phyloP scores from a whole-genome alignment of 2,888 invertebrate genomes.

The Erpobdella octoculata region DNA sequence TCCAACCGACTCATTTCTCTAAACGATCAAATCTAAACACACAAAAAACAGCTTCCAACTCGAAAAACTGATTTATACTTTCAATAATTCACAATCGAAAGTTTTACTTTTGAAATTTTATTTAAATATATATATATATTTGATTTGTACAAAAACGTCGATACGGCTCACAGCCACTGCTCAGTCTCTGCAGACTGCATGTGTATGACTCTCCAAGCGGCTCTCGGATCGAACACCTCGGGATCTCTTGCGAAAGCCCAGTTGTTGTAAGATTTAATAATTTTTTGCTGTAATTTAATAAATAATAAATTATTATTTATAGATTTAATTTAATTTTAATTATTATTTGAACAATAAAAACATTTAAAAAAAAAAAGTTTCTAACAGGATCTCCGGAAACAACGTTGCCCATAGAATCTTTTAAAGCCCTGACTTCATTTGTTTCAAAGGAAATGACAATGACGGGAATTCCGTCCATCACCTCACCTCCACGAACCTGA shows the following conservation, averaged over 20 bases:
- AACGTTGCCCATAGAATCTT: constrained; percentile 71
- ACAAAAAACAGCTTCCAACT: too few species aligned
- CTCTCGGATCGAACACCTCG: constrained; percentile 80
- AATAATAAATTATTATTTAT: too few species aligned
- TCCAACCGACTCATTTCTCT: too few species aligned
- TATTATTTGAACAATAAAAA: neutral
- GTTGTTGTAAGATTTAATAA: constrained; percentile 86
- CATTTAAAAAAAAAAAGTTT: constrained; percentile 29
- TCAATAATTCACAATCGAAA: too few species aligned
- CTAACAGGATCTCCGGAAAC: constrained; percentile 80
- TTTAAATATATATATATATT: too few species aligned
- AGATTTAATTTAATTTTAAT: neutral
- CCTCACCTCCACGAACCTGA: constrained; percentile 82
- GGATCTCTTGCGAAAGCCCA: constrained; percentile 97
- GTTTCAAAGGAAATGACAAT: constrained; percentile 88
- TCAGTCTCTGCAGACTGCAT: too few species aligned
- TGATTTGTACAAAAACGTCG: too few species aligned
- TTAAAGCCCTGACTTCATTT: constrained; percentile 89
- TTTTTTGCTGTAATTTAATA: constrained; percentile 65
- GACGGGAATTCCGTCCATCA: constrained; percentile 98
- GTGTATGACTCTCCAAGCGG: constrained; percentile 91
- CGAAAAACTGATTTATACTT: too few species aligned
- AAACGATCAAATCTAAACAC: too few species aligned
- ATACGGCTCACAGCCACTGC: constrained; percentile 45
- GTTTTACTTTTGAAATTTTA: too few species aligned